phyloP scores from a whole-genome alignment of 2,113 vertebrate genomes.

The Orientallactaga bullata region DNA sequence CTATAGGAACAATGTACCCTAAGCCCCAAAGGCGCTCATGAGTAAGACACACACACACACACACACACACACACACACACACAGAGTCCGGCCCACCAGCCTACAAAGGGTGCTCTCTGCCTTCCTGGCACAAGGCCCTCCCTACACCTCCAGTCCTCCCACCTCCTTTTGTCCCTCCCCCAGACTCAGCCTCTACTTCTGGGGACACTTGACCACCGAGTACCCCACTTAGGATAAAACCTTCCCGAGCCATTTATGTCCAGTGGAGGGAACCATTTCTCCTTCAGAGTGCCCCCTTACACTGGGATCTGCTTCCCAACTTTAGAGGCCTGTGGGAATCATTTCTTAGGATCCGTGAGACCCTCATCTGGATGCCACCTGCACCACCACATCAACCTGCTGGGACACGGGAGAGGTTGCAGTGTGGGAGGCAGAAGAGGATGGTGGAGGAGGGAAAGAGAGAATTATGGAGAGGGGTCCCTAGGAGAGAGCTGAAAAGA shows the following conservation, averaged over 20 bases:
- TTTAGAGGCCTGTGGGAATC: conserved; percentile 2
- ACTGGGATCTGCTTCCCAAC: neutral
- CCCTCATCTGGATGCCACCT: neutral
- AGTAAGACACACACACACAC: neutral
- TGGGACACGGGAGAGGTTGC: neutral
- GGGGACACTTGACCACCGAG: neutral
- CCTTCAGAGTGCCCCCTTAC: neutral
- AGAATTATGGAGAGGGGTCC: neutral
- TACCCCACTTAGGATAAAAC: neutral
- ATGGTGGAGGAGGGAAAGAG: neutral
- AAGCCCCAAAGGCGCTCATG: neutral
- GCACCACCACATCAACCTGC: neutral
- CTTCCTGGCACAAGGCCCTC: neutral
- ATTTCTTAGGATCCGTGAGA: neutral
- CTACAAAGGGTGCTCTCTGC: neutral
- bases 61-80: neutral
- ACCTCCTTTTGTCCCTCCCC: neutral
- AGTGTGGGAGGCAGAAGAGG: too few relatives aligned
- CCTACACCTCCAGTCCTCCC: neutral
- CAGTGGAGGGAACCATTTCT: neutral
- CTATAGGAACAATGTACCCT: neutral
- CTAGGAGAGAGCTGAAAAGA: neutral
- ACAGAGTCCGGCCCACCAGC: neutral
- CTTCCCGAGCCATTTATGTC: neutral
- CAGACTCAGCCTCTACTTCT: neutral